Evolutionary conservation across 2,113 vertebrate species (phyloP).

Genomic region (Ciconia boyciana): DNA sequence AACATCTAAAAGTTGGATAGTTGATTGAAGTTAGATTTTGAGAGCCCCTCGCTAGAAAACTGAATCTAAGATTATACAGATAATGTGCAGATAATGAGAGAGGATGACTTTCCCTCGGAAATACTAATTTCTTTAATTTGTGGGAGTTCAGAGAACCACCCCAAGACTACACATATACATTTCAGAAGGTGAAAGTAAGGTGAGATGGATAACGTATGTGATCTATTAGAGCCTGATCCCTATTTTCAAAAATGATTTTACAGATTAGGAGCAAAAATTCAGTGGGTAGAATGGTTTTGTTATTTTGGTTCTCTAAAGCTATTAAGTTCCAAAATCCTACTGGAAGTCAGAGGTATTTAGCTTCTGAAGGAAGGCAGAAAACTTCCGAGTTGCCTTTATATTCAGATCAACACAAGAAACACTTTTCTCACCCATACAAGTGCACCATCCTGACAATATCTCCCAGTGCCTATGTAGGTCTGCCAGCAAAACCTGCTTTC

Average conservation of each 20-base stretch:
- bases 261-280: not conserved
- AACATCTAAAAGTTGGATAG: not conserved
- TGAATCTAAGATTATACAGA: not conserved
- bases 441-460: rapidly evolving
- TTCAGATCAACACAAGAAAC: not conserved
- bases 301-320: not conserved
- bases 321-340: not conserved
- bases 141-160: not conserved
- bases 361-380: not conserved
- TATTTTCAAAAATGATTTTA: not conserved
- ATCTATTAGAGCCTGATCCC: not conserved
- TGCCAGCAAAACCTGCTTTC: not conserved
- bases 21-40: not conserved
- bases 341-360: not conserved
- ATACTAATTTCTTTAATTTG: not conserved
- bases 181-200: not conserved
- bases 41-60: not conserved
- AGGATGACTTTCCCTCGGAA: not conserved
- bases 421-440: not conserved
- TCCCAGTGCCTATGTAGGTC: not conserved
- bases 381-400: not conserved
- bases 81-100: not conserved
- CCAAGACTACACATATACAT: not conserved
- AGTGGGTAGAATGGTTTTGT: not conserved
- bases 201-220: not conserved